Base-by-base conservation (phyloP, 2,888 invertebrate genomes). In the Steromphala cineraria region DNA sequence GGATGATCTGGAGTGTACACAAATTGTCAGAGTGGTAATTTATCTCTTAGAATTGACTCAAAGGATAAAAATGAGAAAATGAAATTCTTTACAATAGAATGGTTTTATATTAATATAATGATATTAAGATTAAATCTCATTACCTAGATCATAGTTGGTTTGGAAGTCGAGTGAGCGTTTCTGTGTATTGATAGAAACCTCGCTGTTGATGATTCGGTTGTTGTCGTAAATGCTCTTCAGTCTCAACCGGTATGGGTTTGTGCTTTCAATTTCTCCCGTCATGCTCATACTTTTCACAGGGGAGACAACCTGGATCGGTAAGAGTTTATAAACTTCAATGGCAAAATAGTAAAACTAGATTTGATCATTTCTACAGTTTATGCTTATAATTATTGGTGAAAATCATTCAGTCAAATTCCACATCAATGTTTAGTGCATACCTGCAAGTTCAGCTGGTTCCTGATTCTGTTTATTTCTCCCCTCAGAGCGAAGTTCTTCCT, bases 401-500 rank as follows among this genome's bases (percentile, higher is more conserved):
- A n/a, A n/a, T n/a, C n/a, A n/a, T n/a, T 10, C 13, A 13, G 8
- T 46, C 5, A 46, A 1, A 13, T 46, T 46, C 13, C 7, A 46
- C 1, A 46, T 10, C 46, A 53, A 40, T 77, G 36, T 17, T 28
- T 21, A 28, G 19, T 2, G 78, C 83, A 79, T 80, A 89, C 89
- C 86, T 86, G 53, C n/a, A 90, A 31, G 53, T 83, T 85, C 17
- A 88, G 80, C 53, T 87, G 80, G 67, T 85, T 88, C 67, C 85
- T 75, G 10, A 85, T 80, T 56, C 80, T 84, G 82, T 90, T 83
- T n/a, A 91, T 87, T 55, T 90, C 89, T 15, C 87, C 87, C 7
- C 87, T 82, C 0, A 91, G 81, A 2, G 84, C 81, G 28, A 89
- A 36, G 77, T 86, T 89, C 79, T 88, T 87, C 53, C 81, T 82